These are phyloP conservation scores for Gymnothorax javanicus DNA, from an alignment of 2,797 vertebrate genomes.

Conservation along the genomic window DNA sequence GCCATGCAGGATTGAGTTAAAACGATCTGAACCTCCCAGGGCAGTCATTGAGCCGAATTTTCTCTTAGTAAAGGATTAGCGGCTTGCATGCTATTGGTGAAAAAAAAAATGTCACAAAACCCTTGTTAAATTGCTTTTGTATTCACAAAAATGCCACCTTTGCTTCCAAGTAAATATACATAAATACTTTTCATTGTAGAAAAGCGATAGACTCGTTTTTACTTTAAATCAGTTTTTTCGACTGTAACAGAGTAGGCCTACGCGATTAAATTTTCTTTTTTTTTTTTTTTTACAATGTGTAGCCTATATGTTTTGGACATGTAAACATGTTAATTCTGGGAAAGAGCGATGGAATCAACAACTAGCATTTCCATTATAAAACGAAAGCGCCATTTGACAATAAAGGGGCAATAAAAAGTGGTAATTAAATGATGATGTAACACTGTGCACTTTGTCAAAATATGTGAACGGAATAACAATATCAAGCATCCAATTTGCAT, in stretches of 20 bases:
- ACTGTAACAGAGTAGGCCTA: neutral
- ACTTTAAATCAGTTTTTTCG: too few relatives aligned
- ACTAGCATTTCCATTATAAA: neutral
- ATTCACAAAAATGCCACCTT: neutral
- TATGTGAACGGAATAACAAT: neutral
- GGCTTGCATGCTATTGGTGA: neutral
- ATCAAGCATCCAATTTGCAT: neutral
- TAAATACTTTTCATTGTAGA: too few relatives aligned
- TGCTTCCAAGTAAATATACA: too few relatives aligned
- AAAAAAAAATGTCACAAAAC: neutral
- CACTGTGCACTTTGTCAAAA: neutral
- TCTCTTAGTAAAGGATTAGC: constrained; percentile 53
- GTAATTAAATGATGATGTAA: neutral
- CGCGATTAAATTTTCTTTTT: neutral
- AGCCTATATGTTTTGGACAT: neutral
- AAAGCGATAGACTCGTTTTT: too few relatives aligned
- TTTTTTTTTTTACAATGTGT: neutral
- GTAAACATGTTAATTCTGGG: neutral
- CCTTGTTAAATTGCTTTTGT: neutral
- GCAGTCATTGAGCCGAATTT: constrained; percentile 57
- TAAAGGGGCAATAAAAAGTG: neutral
- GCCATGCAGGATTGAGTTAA: constrained; percentile 55
- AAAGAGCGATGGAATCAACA: neutral
- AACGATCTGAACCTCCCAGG: constrained; percentile 32
- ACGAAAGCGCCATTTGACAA: neutral